Evolutionary conservation across 2,113 vertebrate genomes (phyloP).

Genomic region (Arenaria interpres): DNA sequence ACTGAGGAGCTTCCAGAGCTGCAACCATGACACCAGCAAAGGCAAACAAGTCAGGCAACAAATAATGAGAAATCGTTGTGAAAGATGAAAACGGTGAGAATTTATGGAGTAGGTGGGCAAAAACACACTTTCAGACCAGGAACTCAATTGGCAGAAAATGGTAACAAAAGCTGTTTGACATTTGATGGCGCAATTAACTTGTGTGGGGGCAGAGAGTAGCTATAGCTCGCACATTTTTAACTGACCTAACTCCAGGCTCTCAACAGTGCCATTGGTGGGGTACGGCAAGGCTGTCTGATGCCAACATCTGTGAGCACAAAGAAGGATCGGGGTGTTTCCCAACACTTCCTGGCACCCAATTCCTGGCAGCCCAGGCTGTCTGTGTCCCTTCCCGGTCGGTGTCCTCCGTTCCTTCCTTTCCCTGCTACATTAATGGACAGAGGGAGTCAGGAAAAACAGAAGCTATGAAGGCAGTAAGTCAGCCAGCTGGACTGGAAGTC

Average conservation of each 20-base stretch:
- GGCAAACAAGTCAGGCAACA: not conserved
- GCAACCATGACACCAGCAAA: not conserved
- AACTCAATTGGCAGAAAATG: not conserved
- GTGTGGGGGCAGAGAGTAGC: not conserved
- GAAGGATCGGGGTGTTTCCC: conserved; percentile 2
- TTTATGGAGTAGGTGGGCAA: not conserved
- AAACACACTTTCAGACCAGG: not conserved
- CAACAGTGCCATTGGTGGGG: not conserved
- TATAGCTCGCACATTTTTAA: not conserved
- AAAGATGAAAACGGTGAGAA: not conserved
- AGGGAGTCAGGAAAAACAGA: not conserved
- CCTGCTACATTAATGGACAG: not conserved
- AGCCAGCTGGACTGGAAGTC: conserved; percentile 7
- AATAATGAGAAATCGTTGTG: not conserved
- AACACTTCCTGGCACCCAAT: not conserved
- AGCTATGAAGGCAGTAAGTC: conserved; percentile 3
- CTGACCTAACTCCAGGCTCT: not conserved
- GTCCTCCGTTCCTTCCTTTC: not conserved
- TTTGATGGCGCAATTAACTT: not conserved
- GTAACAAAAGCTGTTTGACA: not conserved
- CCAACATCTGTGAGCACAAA: not conserved
- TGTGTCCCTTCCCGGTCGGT: not conserved
- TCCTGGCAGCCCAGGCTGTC: conserved; percentile 21
- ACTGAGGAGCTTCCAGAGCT: not conserved
- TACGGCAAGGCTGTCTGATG: not conserved